A percentile compares a stretch with the other conserved stretches of the same genome.
phyloP scores from a whole-genome alignment of 2,797 vertebrate genomes.

The Oryzias sinensis region DNA sequence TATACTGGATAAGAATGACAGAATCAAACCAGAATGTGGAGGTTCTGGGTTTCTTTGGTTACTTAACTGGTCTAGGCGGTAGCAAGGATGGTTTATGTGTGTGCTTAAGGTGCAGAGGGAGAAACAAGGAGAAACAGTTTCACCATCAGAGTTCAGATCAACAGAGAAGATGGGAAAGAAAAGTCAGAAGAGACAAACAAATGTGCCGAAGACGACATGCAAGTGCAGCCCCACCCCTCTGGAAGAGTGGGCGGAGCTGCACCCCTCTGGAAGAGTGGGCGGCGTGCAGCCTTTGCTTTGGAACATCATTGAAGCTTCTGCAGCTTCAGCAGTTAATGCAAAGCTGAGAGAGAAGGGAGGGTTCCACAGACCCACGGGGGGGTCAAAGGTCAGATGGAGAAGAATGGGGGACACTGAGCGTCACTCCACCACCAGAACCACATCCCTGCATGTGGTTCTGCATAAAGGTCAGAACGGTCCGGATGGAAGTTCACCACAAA shows the following conservation, averaged over 20 bases:
- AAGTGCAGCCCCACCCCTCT: slow-evolving; percentile 27
- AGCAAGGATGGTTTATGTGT: slow-evolving; percentile 99
- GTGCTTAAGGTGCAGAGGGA: slow-evolving; percentile 80
- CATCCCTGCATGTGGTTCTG: too few relatives aligned
- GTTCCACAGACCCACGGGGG: too few relatives aligned
- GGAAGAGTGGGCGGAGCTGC: slow-evolving; percentile 45
- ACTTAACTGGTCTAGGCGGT: slow-evolving; percentile 99
- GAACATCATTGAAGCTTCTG: too few relatives aligned
- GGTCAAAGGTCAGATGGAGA: too few relatives aligned
- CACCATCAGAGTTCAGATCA: slow-evolving; percentile 87
- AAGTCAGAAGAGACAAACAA: slow-evolving; percentile 73
- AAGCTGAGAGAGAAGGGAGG: too few relatives aligned
- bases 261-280: slow-evolving; percentile 18
- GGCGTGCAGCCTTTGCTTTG: slow-evolving; percentile 71
- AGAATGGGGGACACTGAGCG: too few relatives aligned
- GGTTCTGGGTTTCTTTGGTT: slow-evolving; percentile 79
- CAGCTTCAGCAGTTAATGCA: too few relatives aligned
- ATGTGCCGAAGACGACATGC: slow-evolving; percentile 91
- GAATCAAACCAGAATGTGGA: slow-evolving; percentile 35
- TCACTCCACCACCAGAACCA: too few relatives aligned
- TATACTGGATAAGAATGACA: slow-evolving; percentile 38
- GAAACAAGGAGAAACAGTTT: slow-evolving; percentile 96
- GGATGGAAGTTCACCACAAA: slow-evolving; percentile 28
- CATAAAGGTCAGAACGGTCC: too few relatives aligned
- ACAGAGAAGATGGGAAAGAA: slow-evolving; percentile 61